Evolutionary conservation across 2,888 invertebrate genomes (phyloP).

Genomic region (Ctena decussata): DNA sequence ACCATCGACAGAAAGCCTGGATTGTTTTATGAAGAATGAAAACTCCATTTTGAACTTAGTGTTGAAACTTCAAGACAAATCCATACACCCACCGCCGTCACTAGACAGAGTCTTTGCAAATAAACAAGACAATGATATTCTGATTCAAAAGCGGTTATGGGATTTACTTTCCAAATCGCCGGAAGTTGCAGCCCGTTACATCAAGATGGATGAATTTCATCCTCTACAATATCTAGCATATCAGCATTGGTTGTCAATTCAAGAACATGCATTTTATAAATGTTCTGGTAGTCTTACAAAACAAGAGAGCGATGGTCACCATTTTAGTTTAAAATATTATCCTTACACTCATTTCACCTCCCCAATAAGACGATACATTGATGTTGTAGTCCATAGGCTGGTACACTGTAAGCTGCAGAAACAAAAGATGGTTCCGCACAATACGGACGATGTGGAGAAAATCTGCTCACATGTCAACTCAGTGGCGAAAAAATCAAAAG

Average conservation of each 20-base stretch:
- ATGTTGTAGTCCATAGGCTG: constrained; percentile 56
- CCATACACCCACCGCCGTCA: constrained; percentile 3
- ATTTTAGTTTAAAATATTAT: constrained; percentile 52
- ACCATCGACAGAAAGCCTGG: constrained; percentile 38
- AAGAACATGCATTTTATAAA: constrained; percentile 61
- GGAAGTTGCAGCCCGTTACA: constrained; percentile 22
- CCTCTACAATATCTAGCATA: constrained; percentile 60
- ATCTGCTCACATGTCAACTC: constrained; percentile 65
- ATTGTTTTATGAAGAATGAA: constrained; percentile 35
- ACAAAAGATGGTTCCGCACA: constrained; percentile 46
- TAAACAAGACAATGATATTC: neutral
- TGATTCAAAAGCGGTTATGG: constrained; percentile 51
- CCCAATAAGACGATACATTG: constrained; percentile 59
- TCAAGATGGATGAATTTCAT: constrained; percentile 62
- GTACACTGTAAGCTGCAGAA: constrained; percentile 60
- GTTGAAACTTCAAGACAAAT: constrained; percentile 47
- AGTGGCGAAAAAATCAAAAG: constrained; percentile 60
- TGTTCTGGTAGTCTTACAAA: constrained; percentile 44
- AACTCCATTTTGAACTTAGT: constrained; percentile 27
- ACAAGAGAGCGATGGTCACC: constrained; percentile 12
- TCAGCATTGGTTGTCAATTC: constrained; percentile 64
- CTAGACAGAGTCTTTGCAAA: constrained; percentile 1
- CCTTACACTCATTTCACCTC: constrained; percentile 61
- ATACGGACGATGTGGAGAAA: constrained; percentile 47
- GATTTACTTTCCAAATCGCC: constrained; percentile 14